Evolutionary conservation across 2,797 vertebrate genomes (phyloP), one percentile per base, ranked within the genome.

Genomic region (Morus bassanus): DNA sequence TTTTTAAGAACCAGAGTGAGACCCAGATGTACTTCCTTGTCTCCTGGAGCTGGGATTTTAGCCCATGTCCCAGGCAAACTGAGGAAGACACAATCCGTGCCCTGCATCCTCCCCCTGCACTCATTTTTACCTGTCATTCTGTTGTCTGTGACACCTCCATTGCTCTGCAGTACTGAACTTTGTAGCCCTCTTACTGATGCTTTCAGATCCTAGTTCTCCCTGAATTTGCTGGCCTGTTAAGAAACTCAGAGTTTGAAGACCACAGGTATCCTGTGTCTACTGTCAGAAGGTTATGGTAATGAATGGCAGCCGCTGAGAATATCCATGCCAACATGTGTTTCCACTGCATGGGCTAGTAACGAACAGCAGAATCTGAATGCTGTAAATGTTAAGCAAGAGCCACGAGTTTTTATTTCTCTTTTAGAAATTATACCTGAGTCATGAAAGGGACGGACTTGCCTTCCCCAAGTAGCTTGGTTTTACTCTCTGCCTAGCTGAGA

Each of bases 71-170:
- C 48, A 45, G 35, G 35, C 56, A 76, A 41, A 59, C 24, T 31
- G 75, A 74, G 27, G 21, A 83, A 83, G 81, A 15, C 28, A 92
- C 24, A 68, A 72, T 18, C 39, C 4, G 2, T 85, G 41, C 18
- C 61, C 57, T 48, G 23, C 37, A 70, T 67, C n/a, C 19, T 88
- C 8, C n/a, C 13, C 7, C 21, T 53, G 50, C 18, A 30, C 27
- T 65, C 0, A 0, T 46, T 59, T 45, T 4, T 39, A 50, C 13
- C 46, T 1, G 0, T 45, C 4, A 6, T 64, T 57, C 50, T 57
- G 18, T 16, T 50, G 23, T 21, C 48, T 6, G 2, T 33, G 48
- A 17, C 51, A 79, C 2, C 70, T 76, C 35, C 1, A 0, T 8
- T 69, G n/a, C 39, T 76, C 63, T 41, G 21, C 10, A 54, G 35